Conservation (phyloP, 2,113 vertebrate species). For the Scomber colias region DNA sequence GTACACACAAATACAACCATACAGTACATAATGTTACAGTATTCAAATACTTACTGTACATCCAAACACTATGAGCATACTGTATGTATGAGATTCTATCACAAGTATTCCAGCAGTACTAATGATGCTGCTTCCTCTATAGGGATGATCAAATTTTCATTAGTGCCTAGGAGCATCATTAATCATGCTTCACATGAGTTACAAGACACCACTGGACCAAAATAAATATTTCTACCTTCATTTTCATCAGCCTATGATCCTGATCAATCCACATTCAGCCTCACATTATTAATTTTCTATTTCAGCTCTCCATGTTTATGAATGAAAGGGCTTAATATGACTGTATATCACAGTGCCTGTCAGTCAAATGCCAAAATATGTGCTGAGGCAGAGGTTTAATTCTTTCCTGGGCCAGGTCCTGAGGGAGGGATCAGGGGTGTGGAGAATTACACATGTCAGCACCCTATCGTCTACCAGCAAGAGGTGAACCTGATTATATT, state of each 20-base stretch:
- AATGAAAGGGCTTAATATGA: constrained; percentile 17
- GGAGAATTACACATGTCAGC: constrained; percentile 36
- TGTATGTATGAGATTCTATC: neutral
- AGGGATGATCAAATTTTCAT: constrained; percentile 43
- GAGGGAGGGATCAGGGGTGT: constrained; percentile 30
- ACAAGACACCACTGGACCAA: constrained; percentile 16
- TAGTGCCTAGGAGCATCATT: constrained; percentile 16
- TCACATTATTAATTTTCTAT: constrained; percentile 36
- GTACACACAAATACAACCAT: too few species aligned
- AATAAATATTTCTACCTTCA: constrained; percentile 43
- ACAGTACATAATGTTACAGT: too few species aligned
- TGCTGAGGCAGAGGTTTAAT: constrained; percentile 22
- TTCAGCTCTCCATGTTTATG: constrained; percentile 35
- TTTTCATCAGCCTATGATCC: constrained; percentile 25
- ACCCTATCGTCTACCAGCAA: constrained; percentile 10
- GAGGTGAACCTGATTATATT: constrained; percentile 28
- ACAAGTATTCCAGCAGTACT: constrained; percentile 12
- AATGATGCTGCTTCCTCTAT: constrained; percentile 17
- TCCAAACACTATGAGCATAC: constrained; percentile 5
- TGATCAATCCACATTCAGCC: constrained; percentile 28
- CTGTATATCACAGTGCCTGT: constrained; percentile 35
- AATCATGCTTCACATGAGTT: constrained; percentile 30
- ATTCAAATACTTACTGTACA: neutral
- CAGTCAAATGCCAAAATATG: constrained; percentile 36
- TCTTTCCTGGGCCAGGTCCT: constrained; percentile 4